A percentile compares a stretch with the other conserved stretches of the same genome.
Conservation (phyloP, 1,140 invertebrate species). For the Pemphigus obesinymphae region DNA sequence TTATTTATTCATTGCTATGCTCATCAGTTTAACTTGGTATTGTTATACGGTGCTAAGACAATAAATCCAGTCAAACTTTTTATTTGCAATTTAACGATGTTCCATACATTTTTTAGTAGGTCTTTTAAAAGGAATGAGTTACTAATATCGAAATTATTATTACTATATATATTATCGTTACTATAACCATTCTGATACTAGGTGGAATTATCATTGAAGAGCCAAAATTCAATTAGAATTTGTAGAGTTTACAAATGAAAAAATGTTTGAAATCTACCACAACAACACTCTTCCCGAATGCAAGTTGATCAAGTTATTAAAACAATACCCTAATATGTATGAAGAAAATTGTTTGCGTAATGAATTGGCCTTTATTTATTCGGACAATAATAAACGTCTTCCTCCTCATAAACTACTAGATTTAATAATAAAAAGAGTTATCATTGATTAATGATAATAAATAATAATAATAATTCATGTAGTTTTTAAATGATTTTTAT, state of each 20-base stretch:
- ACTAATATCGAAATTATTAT: not conserved
- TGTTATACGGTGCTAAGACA: constrained; percentile 43
- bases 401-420: not conserved
- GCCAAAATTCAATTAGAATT: not conserved
- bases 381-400: not conserved
- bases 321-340: not conserved
- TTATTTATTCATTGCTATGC: constrained; percentile 45
- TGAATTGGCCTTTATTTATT: not conserved
- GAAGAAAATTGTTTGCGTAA: not conserved
- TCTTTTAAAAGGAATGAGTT: constrained; percentile 38
- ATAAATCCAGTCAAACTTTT: constrained; percentile 44
- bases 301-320: not conserved
- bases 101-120: constrained; percentile 44
- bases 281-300: not conserved
- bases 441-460: too few species aligned
- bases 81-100: constrained; percentile 26
- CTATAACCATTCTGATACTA: not conserved
- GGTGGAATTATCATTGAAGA: constrained; percentile 42
- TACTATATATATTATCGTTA: too few species aligned
- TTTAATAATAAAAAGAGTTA: not conserved
- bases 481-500: not conserved
- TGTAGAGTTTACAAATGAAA: not conserved
- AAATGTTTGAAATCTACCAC: not conserved
- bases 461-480: not conserved
- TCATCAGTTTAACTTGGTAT: constrained; percentile 43